A percentile compares a stretch with the other conserved stretches of the same genome.
Conservation (phyloP, 2,113 vertebrate species). For the Rhodinocichla rosea region DNA sequence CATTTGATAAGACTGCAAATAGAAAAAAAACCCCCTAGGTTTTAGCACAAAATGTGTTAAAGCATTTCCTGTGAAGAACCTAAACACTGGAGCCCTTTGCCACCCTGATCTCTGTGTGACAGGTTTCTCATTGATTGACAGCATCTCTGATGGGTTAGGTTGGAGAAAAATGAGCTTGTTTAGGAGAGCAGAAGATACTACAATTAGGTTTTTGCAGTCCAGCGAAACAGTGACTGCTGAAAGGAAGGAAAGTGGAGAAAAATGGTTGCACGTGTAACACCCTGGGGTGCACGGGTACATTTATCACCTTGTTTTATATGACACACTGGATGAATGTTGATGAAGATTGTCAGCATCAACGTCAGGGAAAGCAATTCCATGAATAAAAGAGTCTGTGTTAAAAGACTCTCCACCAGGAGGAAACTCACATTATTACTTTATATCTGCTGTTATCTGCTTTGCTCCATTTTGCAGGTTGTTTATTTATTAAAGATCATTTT, state of each 20-base stretch:
- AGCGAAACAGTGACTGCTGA: background rate
- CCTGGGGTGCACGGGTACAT: conserved; percentile 10
- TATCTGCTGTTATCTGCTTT: background rate
- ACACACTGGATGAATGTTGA: conserved; percentile 19
- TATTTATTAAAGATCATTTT: background rate
- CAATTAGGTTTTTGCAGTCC: conserved; percentile 50
- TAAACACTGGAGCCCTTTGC: background rate
- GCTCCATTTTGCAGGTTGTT: background rate
- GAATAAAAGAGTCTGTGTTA: background rate
- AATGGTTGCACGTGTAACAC: background rate
- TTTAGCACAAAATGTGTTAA: background rate
- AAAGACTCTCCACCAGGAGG: background rate
- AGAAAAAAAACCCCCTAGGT: background rate
- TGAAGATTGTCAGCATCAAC: conserved; percentile 13
- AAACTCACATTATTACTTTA: conserved; percentile 7
- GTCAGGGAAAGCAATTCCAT: background rate
- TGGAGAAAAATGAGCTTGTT: conserved; percentile 66
- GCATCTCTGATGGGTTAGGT: conserved; percentile 37
- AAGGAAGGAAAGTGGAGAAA: conserved; percentile 10
- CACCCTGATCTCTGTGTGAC: background rate
- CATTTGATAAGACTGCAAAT: background rate
- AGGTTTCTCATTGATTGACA: conserved; percentile 40
- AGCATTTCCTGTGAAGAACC: background rate
- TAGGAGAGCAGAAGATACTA: conserved; percentile 51
- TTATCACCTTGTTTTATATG: conserved; percentile 45